Evolutionary conservation across 2,113 vertebrate species (phyloP).

Genomic region (Chrysemys picta): DNA sequence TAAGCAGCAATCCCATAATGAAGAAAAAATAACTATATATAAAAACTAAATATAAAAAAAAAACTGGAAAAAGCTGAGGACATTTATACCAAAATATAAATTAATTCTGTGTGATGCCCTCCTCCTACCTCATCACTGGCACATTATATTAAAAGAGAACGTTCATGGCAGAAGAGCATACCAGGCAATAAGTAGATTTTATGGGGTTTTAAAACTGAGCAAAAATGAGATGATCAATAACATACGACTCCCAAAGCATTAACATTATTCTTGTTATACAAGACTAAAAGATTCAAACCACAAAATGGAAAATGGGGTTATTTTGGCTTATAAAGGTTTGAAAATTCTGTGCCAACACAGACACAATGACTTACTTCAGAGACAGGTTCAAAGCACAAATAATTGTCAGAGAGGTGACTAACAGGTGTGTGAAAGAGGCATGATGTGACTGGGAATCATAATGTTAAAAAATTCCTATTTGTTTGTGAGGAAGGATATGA

Average conservation of each 20-base stretch:
- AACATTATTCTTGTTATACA: neutral
- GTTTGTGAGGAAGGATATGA: neutral
- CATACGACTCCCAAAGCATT: neutral
- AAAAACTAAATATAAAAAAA: neutral
- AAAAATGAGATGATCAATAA: neutral
- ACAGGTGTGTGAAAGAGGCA: neutral
- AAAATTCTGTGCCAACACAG: neutral
- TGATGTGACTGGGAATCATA: neutral
- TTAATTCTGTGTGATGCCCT: neutral
- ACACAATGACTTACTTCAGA: neutral
- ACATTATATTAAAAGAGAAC: fast-evolving
- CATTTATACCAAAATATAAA: neutral
- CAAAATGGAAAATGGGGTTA: neutral
- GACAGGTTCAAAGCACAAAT: neutral
- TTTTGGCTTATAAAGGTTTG: neutral
- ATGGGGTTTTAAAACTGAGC: neutral
- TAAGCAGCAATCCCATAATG: neutral
- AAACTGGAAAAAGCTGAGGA: neutral
- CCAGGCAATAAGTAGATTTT: neutral
- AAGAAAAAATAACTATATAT: neutral
- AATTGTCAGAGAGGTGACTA: neutral
- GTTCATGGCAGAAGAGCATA: neutral
- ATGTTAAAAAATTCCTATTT: neutral
- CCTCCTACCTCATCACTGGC: neutral
- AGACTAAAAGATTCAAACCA: neutral